Evolutionary conservation across 2,113 vertebrate species (phyloP), one percentile per base, ranked within the genome.

Genomic region (Perca fluviatilis): DNA sequence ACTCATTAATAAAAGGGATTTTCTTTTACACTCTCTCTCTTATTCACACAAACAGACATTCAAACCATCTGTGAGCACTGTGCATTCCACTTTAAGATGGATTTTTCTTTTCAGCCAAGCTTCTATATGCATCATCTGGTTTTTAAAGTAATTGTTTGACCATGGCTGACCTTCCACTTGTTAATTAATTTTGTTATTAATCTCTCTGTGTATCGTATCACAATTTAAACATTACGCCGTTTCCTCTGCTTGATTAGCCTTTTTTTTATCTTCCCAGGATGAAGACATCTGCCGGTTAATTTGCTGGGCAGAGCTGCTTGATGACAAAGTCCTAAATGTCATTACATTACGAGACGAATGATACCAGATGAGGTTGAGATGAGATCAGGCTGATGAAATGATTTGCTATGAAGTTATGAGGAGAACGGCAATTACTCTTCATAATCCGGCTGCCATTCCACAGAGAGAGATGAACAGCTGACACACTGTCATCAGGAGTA

Each of bases 201-300:
- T 89, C 67, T 83, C 53, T 36, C 25, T 82, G 1, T 36, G n/a
- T 50, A 58, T 75, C 16, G 30, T 33, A 53, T 81, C 72, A 13
- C 53, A 21, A 6, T 69, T 61, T 74, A 50, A 84, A 72, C 69
- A 73, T 79, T 65, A 67, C 15, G 53, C 23, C 2, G 50, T 67
- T 80, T 40, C 54, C 11, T 56, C 60, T 49, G 23, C 51, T 46
- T 80, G 23, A 85, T 83, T 79, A 72, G 70, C 73, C 53, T 27
- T 54, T 86, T 86, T 33, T 77, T 67, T 21, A 82, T 87, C 63
- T 79, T 62, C 8, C 43, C 25, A 9, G 58, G 80, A 80, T 77
- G 76, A 77, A 77, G 74, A 85, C 46, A 40, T 80, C 2, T 0
- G 1, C 11, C 23, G 9, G 23, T 58, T 77, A 73, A 80, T 88